Evolutionary conservation across 53 echinoderm and acorn worm species (phyloP), one percentile per base, ranked within the genome.

Genomic region (Mesocentrotus franciscanus): DNA sequence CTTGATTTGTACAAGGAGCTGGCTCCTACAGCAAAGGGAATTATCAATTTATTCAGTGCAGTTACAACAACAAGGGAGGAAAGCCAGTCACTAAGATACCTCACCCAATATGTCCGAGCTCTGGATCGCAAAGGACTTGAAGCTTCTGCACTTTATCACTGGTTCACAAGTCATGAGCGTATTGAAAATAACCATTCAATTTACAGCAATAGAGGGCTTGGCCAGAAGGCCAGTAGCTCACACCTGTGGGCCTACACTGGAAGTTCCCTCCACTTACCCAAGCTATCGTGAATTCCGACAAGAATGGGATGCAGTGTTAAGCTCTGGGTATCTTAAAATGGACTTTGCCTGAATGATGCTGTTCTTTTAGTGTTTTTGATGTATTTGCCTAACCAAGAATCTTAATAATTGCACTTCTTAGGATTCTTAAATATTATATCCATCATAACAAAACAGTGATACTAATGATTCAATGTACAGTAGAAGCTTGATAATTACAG

Each of bases 171-270:
- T 90, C 90, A 94, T 95, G 61, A 76, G 71, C 34, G 74, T 91
- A 60, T 90, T 90, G 34, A 75, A 75, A 89, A 96, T 96, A 78
- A 60, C 42, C 29, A 89, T 96, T 36, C 42, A 90, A 60, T 96
- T 96, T 61, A 95, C 95, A 71, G 66, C 59, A 71, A 85, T 85
- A 85, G 75, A 89, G 61, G 96, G 96, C 59, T 74, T 96, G 64
- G 96, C 85, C 59, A 66, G 94, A 17, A 76, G 90, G 66, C 96
- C 96, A 90, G 95, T 90, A 72, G 95, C 71, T 57, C 96, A 96
- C 90, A 90, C 95, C 30, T 96, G 96, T 95, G 96, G 96, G 60
- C 94, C 94, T 22, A 60, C 90, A 24, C 95, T 96, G 60, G 96
- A 95, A 58, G 87, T 96, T 10, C 94, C 96, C 62, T 94, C 96